phyloP scores from a whole-genome alignment of 1,140 invertebrate species.

The Habropoda laboriosa region DNA sequence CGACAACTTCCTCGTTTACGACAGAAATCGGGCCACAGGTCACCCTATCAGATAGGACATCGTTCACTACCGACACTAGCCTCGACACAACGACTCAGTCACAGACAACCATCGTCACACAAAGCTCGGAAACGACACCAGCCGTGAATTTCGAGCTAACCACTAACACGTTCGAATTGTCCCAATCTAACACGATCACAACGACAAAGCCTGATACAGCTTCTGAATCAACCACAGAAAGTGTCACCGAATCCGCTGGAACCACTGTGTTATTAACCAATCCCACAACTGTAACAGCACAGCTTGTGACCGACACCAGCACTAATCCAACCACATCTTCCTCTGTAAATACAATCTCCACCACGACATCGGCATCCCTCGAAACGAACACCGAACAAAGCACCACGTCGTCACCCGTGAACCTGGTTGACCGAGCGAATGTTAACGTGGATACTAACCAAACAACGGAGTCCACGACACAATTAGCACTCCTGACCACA shows the following conservation, averaged over 20 bases:
- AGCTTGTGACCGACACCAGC: conserved; percentile 7
- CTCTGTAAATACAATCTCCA: conserved; percentile 22
- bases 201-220: not conserved
- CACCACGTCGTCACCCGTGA: not conserved
- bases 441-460: conserved; percentile 29
- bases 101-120: conserved; percentile 10
- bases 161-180: conserved; percentile 38
- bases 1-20: not conserved
- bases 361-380: not conserved
- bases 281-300: conserved; percentile 5
- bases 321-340: conserved; percentile 2
- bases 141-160: conserved; percentile 50
- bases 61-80: not conserved
- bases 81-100: conserved; percentile 23
- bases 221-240: not conserved
- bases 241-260: conserved; percentile 7
- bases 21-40: conserved; percentile 6
- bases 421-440: not conserved
- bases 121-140: conserved; percentile 33
- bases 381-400: conserved; percentile 9
- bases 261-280: conserved; percentile 3
- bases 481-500: conserved; percentile 18
- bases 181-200: not conserved
- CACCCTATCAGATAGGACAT: not conserved
- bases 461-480: conserved; percentile 6